Conservation (phyloP, 2,797 vertebrate genomes). For the Gila robusta region DNA sequence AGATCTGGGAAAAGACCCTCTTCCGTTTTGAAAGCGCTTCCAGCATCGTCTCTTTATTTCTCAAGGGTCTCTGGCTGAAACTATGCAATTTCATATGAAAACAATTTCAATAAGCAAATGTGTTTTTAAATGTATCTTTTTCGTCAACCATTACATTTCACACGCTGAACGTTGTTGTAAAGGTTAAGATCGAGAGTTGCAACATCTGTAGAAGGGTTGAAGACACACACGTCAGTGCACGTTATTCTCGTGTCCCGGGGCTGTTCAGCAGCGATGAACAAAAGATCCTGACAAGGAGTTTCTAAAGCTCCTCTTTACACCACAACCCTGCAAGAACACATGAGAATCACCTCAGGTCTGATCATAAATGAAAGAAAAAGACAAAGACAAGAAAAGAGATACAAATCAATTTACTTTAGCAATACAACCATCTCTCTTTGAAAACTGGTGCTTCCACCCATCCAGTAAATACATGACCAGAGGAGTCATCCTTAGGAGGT, state of each 20-base stretch:
- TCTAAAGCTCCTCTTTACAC: constrained; percentile 20
- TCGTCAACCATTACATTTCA: background rate
- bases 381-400: constrained; percentile 8
- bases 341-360: background rate
- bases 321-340: background rate
- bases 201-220: constrained; percentile 28
- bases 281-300: background rate
- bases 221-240: background rate
- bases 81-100: background rate
- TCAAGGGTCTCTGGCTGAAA: background rate
- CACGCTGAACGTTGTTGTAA: background rate
- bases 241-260: constrained; percentile 11
- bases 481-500: background rate
- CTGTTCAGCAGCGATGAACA: background rate
- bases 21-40: background rate
- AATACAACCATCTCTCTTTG: background rate
- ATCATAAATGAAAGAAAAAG: background rate
- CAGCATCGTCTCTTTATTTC: background rate
- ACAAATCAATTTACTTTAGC: background rate
- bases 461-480: background rate
- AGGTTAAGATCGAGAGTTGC: background rate
- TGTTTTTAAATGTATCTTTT: background rate
- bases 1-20: background rate
- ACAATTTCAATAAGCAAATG: background rate
- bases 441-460: background rate